Evolutionary conservation across 2,113 vertebrate species (phyloP), one percentile per base, ranked within the genome.

Genomic region (Rhea pennata): DNA sequence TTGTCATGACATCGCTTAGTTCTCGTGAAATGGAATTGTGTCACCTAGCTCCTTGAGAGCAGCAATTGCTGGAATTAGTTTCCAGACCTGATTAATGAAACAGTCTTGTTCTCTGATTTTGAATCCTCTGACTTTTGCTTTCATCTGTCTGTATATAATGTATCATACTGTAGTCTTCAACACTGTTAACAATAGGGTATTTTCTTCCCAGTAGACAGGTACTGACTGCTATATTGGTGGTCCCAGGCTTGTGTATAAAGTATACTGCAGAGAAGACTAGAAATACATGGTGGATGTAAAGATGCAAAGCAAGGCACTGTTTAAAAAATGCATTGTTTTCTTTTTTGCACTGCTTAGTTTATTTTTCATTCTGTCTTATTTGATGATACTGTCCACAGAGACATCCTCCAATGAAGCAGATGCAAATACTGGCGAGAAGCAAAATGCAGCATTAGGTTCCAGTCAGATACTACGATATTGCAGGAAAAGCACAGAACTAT

Each of bases 101-200:
- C 97, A 80, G 96, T 97, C 87, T 94, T 72, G 84, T 90, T 91
- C 77, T 84, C 74, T 92, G 74, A 91, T 92, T 97, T 96, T 97
- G 70, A 95, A 94, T 93, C 82, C 77, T 97, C 86, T 91, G 91
- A 97, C 91, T 95, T 97, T 88, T 85, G 78, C 97, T 97, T 97
- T 98, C 87, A 87, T 93, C 90, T 76, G 0, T 85, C 88, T 98
- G 98, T 98, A 98, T 83, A 98, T 98, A 98, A 59, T 98, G 98
- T 98, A 97, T 91, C 77, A 98, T 98, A 98, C 36, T 79, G 44
- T 93, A 97, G 98, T 98, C 98, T 97, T 95, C 91, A 97, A 97
- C 98, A 98, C 98, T 98, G 98, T 98, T 97, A 96, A 96, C 36
- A 20, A 46, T 96, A 98, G 96, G 93, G 84, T 94, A 93, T 93